Conservation (phyloP, 2,888 invertebrate genomes). For the Dolomedes plantarius region DNA sequence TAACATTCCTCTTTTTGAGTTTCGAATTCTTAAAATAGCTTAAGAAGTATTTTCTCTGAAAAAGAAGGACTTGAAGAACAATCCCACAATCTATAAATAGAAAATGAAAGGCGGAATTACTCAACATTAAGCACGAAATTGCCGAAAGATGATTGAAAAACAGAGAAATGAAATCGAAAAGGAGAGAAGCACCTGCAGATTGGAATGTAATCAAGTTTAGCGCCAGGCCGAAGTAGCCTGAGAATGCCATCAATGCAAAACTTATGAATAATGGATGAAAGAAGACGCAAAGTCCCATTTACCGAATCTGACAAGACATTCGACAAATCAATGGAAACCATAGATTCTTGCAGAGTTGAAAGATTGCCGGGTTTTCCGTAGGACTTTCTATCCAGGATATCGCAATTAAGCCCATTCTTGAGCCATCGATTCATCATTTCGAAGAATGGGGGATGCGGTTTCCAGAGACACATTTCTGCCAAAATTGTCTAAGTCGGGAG, state of each 20-base stretch:
- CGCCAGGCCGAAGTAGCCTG: background rate
- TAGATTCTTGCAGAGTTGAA: background rate
- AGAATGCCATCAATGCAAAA: background rate
- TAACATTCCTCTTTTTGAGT: no score
- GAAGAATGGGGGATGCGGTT: no score
- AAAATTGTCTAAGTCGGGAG: no score
- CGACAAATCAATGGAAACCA: background rate
- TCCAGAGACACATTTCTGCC: no score
- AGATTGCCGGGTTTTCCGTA: background rate
- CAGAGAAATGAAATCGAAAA: no score
- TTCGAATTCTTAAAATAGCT: no score
- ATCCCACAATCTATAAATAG: no score
- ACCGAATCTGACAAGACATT: background rate
- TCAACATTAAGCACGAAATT: no score
- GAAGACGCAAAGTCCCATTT: background rate
- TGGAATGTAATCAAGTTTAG: background rate
- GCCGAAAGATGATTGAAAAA: no score
- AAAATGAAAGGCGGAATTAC: no score
- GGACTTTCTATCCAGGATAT: background rate
- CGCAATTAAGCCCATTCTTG: conserved; percentile 9
- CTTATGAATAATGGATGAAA: conserved; percentile 6
- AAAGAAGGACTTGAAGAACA: no score
- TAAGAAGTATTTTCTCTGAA: no score
- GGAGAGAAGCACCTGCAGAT: background rate
- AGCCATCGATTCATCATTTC: background rate